Evolutionary conservation across 2,888 invertebrate genomes (phyloP).

Genomic region (Trilocha varians): DNA sequence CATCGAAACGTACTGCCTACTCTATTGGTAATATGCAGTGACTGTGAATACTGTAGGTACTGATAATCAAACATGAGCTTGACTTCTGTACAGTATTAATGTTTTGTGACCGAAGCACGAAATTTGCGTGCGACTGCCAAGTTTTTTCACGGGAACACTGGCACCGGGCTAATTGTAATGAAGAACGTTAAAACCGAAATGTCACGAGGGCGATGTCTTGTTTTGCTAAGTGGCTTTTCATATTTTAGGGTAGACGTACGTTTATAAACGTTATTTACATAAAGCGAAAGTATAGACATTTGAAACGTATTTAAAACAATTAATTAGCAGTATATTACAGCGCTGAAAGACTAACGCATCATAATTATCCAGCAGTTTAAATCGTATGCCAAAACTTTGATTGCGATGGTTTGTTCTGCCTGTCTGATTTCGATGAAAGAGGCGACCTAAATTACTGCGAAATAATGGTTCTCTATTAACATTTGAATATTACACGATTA

Average conservation of each 20-base stretch:
- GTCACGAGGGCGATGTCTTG: conserved; percentile 17
- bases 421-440: too few species aligned
- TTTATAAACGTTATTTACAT: too few species aligned
- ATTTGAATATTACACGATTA: too few species aligned
- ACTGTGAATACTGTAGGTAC: too few species aligned
- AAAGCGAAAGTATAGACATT: too few species aligned
- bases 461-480: too few species aligned
- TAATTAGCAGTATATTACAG: background rate
- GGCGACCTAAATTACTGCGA: too few species aligned
- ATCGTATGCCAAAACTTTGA: background rate
- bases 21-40: too few species aligned
- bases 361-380: background rate
- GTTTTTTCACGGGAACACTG: conserved; percentile 35
- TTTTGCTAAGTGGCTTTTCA: conserved; percentile 3
- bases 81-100: too few species aligned
- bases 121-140: conserved; percentile 51
- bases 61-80: too few species aligned
- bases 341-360: background rate
- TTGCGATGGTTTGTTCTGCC: background rate
- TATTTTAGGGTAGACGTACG: background rate
- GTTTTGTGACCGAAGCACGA: too few species aligned
- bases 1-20: too few species aligned
- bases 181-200: conserved; percentile 32
- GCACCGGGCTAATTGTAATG: conserved; percentile 37
- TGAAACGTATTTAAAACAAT: background rate